Evolutionary conservation across 2,113 vertebrate genomes (phyloP).

Genomic region (Oenanthe oenanthe): DNA sequence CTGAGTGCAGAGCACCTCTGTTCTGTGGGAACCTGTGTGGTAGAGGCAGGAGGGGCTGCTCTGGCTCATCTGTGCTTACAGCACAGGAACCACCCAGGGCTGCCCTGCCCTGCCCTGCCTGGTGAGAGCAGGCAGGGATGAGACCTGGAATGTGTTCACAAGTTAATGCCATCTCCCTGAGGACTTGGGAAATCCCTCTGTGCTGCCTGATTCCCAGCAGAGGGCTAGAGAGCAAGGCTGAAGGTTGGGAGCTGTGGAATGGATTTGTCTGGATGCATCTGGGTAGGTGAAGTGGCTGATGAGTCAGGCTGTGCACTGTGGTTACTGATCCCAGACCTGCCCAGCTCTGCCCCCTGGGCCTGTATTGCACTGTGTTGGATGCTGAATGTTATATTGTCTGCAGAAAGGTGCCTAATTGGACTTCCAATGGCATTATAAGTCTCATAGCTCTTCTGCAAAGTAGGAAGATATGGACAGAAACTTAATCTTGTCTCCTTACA

Average conservation of each 20-base stretch:
- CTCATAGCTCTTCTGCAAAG: neutral
- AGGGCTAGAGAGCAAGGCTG: neutral
- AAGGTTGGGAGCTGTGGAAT: neutral
- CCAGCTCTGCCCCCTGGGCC: neutral
- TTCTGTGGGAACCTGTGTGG: neutral
- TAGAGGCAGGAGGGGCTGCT: neutral
- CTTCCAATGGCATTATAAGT: neutral
- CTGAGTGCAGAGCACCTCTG: neutral
- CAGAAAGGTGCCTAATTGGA: neutral
- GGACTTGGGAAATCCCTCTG: neutral
- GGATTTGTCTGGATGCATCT: neutral
- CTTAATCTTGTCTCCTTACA: neutral
- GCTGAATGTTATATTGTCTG: neutral
- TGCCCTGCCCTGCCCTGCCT: neutral
- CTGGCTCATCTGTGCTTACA: neutral
- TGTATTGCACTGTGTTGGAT: neutral
- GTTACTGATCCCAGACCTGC: neutral
- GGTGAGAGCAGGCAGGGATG: neutral
- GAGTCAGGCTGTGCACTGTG: neutral
- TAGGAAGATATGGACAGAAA: neutral
- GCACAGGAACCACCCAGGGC: neutral
- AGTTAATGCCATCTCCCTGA: neutral
- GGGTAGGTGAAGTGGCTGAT: neutral
- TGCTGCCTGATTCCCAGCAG: neutral
- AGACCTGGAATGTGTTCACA: neutral